Evolutionary conservation across 2,797 vertebrate species (phyloP), one percentile per base, ranked within the genome.

Genomic region (Cephalopachus bancanus): DNA sequence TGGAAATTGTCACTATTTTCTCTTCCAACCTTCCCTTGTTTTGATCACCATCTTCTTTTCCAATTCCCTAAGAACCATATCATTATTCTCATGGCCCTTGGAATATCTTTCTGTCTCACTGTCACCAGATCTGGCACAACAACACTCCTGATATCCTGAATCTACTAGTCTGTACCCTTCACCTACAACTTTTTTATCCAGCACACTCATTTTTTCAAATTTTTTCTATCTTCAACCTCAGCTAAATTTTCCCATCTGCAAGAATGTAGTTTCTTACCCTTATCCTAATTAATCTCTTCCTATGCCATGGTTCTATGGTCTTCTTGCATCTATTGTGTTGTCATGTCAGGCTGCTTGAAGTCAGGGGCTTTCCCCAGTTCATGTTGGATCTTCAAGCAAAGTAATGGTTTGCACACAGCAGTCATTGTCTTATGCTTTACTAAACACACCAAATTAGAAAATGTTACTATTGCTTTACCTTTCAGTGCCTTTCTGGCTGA

Each of bases 301-400:
- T 59, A 24, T 7, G 10, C 14, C 1, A n/a, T 0, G 5, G 44
- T 15, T 11, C 5, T 10, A 30, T 24, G 8, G 4, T 37, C 26
- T 81, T 84, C 30, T 75, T 6, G 2, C 11, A 19, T 30, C 16
- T 83, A 11, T 28, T 16, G 55, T 44, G 6, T 7, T 44, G 44
- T 44, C 44, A 44, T 44, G 44, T 44, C 44, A 5, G 44, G 44
- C 44, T 44, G 44, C 44, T 44, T 44, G 74, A 93, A 59, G 28
- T 24, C 64, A 55, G 10, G 6, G 37, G 7, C 16, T 16, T 51
- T 10, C 17, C 20, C 55, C 33, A 7, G 4, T 10, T 88, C 33
- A 22, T 1, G 2, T 0, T 15, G 17, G n/a, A 71, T 67, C 51
- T 17, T 55, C 6, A 72, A 3, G 26, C 26, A 86, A 83, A 89